Percentiles rank a stretch among this genome's conserved stretches.
phyloP scores from a whole-genome alignment of 2,113 vertebrate genomes.

The Eidolon helvum region DNA sequence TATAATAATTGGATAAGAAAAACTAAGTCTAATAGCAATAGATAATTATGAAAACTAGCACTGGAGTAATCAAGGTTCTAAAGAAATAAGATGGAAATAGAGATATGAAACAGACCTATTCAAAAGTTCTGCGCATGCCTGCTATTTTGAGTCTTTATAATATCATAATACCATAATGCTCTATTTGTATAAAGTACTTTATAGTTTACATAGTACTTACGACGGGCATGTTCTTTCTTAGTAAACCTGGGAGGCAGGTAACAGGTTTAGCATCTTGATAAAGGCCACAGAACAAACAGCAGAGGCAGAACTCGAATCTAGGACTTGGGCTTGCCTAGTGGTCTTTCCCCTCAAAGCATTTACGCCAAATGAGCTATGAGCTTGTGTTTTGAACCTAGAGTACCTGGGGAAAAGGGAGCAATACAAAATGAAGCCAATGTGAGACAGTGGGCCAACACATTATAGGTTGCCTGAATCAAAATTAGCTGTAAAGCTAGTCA shows the following conservation, averaged over 20 bases:
- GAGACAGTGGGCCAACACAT: accelerated
- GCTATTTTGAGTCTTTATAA: neutral
- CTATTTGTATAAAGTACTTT: neutral
- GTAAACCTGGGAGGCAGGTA: neutral
- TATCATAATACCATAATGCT: neutral
- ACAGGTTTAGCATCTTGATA: neutral
- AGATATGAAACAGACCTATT: neutral
- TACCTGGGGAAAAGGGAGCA: neutral
- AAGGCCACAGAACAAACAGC: neutral
- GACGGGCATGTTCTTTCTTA: neutral
- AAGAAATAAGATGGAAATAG: neutral
- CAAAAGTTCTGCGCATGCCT: neutral
- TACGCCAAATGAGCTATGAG: neutral
- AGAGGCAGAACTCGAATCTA: neutral
- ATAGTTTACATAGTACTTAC: neutral
- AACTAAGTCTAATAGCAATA: neutral
- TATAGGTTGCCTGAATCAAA: neutral
- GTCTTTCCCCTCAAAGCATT: neutral
- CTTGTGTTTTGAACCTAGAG: neutral
- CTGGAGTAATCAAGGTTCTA: neutral
- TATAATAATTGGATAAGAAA: neutral
- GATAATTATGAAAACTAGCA: neutral
- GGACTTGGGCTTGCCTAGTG: neutral
- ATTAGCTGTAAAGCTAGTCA: neutral
- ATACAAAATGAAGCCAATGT: neutral